phyloP scores from a whole-genome alignment of 2,113 vertebrate species.

The Clarias gariepinus region DNA sequence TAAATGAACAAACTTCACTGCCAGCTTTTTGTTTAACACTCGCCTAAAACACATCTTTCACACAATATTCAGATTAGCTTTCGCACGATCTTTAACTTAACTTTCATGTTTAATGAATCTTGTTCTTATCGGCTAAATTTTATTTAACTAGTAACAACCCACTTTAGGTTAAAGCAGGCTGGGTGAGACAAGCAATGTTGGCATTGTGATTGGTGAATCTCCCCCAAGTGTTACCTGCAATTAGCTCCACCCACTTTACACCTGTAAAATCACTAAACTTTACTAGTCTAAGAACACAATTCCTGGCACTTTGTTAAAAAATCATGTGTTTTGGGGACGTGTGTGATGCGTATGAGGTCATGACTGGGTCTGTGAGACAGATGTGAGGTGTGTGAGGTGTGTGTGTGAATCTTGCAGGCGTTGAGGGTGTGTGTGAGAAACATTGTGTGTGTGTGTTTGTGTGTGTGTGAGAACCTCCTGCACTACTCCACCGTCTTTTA shows the following conservation, averaged over 20 bases:
- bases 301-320: background rate
- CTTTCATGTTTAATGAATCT: background rate
- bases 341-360: conserved; percentile 72
- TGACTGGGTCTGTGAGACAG: conserved; percentile 73
- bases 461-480: conserved; percentile 57
- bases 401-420: conserved; percentile 51
- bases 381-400: conserved; percentile 65
- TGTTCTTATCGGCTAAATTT: no score
- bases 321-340: conserved; percentile 49
- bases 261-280: background rate
- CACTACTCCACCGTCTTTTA: conserved; percentile 63
- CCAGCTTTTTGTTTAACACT: background rate
- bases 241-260: background rate
- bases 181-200: no score
- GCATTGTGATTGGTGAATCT: background rate
- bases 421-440: conserved; percentile 69
- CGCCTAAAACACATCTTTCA: background rate
- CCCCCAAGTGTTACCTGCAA: background rate
- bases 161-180: background rate
- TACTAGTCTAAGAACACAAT: no score
- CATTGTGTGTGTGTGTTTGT: conserved; percentile 60
- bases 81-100: background rate
- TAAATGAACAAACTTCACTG: background rate
- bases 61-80: background rate
- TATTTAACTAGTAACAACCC: background rate